phyloP scores from a whole-genome alignment of 2,113 vertebrate species.

The Neogobius melanostomus region DNA sequence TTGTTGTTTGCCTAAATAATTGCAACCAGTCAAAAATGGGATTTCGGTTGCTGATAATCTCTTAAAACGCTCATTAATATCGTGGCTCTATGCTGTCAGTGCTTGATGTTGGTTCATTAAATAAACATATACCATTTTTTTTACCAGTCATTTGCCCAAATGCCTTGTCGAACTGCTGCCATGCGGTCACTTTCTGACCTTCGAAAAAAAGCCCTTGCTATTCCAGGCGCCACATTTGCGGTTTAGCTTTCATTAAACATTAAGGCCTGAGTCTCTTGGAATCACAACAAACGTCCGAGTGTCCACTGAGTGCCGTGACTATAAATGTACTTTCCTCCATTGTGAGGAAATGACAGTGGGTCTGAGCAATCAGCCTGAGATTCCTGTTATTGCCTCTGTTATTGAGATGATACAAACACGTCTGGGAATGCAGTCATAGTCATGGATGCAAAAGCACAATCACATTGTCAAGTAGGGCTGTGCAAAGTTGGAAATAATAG shows the following conservation, averaged over 20 bases:
- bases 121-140: too few species aligned
- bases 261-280: background rate
- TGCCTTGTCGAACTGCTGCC: background rate
- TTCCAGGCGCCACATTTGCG: background rate
- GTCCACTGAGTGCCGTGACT: constrained; percentile 19
- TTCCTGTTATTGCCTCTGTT: constrained; percentile 68
- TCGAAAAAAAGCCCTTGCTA: background rate
- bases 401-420: constrained; percentile 59
- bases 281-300: background rate
- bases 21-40: too few species aligned
- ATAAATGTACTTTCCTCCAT: constrained; percentile 34
- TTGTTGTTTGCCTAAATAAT: too few species aligned
- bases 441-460: constrained; percentile 38
- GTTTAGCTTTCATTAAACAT: constrained; percentile 3
- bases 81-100: too few species aligned
- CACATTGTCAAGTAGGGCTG: too few species aligned
- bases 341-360: constrained; percentile 60
- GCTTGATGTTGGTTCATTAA: too few species aligned
- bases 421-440: constrained; percentile 45
- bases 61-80: too few species aligned
- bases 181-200: background rate
- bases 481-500: too few species aligned
- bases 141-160: too few species aligned
- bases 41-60: too few species aligned
- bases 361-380: constrained; percentile 59